Evolutionary conservation across 2,113 vertebrate species (phyloP).

Genomic region (Chlorodrepanis virens): DNA sequence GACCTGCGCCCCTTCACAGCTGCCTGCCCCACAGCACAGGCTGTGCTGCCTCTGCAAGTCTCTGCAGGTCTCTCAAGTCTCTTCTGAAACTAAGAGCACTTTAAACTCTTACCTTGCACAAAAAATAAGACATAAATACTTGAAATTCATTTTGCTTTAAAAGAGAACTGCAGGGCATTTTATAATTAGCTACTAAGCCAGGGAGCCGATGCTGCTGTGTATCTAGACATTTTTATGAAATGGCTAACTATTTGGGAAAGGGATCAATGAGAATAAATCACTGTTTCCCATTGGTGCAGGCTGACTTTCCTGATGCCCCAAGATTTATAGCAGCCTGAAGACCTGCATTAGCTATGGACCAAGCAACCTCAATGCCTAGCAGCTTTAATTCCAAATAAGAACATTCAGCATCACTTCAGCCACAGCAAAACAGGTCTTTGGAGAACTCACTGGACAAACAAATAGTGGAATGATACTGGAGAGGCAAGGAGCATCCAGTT

Average conservation of each 20-base stretch:
- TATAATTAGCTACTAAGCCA: constrained; percentile 18
- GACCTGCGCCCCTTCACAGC: background rate
- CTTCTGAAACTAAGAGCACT: background rate
- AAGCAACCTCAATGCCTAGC: background rate
- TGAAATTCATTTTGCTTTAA: constrained; percentile 1
- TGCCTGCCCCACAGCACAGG: background rate
- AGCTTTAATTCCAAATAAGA: background rate
- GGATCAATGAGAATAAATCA: background rate
- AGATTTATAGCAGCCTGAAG: background rate
- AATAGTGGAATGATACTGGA: background rate
- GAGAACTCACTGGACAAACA: background rate
- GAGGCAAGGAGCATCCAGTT: background rate
- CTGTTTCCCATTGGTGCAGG: background rate
- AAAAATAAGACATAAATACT: background rate
- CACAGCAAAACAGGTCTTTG: background rate
- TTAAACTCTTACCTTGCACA: background rate
- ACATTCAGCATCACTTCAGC: background rate
- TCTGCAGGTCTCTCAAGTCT: background rate
- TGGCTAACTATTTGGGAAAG: background rate
- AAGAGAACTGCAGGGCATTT: constrained; percentile 19
- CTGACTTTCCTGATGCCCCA: background rate
- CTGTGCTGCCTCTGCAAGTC: background rate
- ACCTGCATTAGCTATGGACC: background rate
- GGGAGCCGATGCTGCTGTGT: background rate
- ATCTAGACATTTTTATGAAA: background rate